These are phyloP conservation scores for Lepidocolaptes lacrymiger DNA, from an alignment of 2,797 vertebrate genomes.

Conservation along the genomic window DNA sequence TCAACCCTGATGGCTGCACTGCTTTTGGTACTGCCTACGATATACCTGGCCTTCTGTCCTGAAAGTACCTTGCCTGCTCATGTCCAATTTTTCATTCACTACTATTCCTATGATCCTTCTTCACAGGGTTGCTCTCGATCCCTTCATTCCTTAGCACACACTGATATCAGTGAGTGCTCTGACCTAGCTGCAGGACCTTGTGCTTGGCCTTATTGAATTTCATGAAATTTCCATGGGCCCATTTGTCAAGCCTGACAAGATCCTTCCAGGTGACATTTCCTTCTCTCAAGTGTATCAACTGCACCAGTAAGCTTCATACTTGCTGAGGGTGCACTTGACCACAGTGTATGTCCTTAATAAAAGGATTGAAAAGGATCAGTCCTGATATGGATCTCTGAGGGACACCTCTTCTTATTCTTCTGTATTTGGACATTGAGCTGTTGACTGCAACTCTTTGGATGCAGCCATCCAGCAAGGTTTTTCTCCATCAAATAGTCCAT, in stretches of 20 bases:
- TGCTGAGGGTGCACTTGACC: neutral
- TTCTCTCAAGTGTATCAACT: neutral
- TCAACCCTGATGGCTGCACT: neutral
- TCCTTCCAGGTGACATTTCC: neutral
- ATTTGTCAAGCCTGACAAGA: neutral
- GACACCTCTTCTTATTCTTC: neutral
- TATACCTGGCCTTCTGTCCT: neutral
- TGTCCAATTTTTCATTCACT: neutral
- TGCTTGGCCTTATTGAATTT: neutral
- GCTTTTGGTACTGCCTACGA: neutral
- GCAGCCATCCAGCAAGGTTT: neutral
- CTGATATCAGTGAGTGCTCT: neutral
- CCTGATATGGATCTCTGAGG: neutral
- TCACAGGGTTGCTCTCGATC: neutral
- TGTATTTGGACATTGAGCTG: neutral
- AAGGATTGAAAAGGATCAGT: neutral
- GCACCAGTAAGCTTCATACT: neutral
- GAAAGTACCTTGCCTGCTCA: neutral
- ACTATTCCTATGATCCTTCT: neutral
- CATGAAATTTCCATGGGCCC: neutral
- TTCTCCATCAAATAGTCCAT: neutral
- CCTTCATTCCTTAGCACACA: accelerated
- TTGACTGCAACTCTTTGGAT: neutral
- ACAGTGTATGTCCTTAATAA: neutral
- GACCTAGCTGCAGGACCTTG: neutral